A percentile compares a stretch with the other conserved stretches of the same genome.
Conservation (phyloP, 1,140 invertebrate species). For the Drosophila takahashii region DNA sequence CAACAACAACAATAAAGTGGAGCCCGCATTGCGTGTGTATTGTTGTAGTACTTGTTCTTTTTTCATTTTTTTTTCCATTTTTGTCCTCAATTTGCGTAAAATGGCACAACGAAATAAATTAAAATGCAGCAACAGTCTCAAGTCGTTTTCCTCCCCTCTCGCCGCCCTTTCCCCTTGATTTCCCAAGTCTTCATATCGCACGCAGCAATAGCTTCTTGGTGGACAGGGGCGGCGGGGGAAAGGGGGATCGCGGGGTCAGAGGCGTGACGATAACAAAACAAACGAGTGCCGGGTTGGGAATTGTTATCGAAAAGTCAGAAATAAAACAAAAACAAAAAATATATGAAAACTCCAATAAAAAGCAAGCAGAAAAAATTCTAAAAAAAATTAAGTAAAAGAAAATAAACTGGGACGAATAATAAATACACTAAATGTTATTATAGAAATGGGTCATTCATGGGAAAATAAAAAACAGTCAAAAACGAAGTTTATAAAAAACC, state of each 20-base stretch:
- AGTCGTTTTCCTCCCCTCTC: conserved; percentile 31
- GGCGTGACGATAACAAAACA: conserved; percentile 52
- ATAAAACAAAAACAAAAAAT: background rate
- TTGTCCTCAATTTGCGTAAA: conserved; percentile 80
- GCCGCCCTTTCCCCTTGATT: background rate
- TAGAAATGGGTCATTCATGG: background rate
- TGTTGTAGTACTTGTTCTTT: conserved; percentile 23
- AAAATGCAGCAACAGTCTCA: conserved; percentile 68
- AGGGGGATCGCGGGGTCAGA: conserved; percentile 16
- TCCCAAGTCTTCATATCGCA: conserved; percentile 5
- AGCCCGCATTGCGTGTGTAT: conserved; percentile 61
- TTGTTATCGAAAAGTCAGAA: conserved; percentile 22
- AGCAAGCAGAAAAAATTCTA: background rate
- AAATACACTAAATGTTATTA: background rate
- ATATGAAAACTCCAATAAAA: background rate
- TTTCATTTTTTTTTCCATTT: conserved; percentile 39
- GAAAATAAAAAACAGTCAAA: background rate
- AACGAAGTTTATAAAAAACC: background rate
- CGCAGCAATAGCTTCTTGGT: background rate
- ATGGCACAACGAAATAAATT: conserved; percentile 82
- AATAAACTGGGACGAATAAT: background rate
- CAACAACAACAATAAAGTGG: conserved; percentile 19
- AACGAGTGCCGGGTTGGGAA: conserved; percentile 23
- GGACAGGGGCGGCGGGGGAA: background rate
- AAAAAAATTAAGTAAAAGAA: background rate